These are phyloP conservation scores for Drosophila aff. DNA, from an alignment of 1,140 invertebrate genomes.

Conservation along the genomic window DNA sequence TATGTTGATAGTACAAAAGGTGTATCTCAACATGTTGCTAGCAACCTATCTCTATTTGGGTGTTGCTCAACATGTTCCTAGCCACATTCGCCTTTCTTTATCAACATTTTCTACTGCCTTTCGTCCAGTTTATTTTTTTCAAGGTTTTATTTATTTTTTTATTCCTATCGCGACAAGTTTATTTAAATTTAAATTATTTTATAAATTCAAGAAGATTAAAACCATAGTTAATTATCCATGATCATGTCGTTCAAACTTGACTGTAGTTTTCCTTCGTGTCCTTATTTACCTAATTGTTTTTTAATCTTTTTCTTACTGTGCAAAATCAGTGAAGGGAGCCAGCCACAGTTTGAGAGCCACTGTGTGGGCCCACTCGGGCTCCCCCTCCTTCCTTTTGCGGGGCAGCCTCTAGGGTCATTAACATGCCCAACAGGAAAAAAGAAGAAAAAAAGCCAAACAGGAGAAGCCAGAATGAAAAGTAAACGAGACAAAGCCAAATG, in stretches of 20 bases:
- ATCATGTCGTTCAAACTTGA: too few relatives aligned
- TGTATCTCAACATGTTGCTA: too few relatives aligned
- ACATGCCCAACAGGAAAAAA: slow-evolving; percentile 61
- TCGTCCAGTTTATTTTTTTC: neutral
- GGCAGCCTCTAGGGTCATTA: slow-evolving; percentile 78
- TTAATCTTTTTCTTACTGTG: neutral
- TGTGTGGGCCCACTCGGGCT: slow-evolving; percentile 22
- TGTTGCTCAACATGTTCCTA: neutral
- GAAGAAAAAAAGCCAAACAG: slow-evolving; percentile 38
- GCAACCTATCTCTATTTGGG: too few relatives aligned
- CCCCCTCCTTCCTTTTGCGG: slow-evolving; percentile 35
- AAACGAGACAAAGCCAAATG: slow-evolving; percentile 68
- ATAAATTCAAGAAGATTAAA: too few relatives aligned
- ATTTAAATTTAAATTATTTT: neutral
- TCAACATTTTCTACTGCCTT: neutral
- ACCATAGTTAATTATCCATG: too few relatives aligned
- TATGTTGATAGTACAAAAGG: too few relatives aligned
- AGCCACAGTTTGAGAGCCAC: slow-evolving; percentile 62
- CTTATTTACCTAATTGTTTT: neutral
- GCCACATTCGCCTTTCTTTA: neutral
- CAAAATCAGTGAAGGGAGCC: slow-evolving; percentile 26
- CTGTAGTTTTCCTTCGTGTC: too few relatives aligned
- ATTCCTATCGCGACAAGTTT: too few relatives aligned
- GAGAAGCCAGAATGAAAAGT: slow-evolving; percentile 47
- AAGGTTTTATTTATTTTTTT: too few relatives aligned